Conservation (phyloP, 2,888 invertebrate genomes). For the Drosophila planitibia region DNA sequence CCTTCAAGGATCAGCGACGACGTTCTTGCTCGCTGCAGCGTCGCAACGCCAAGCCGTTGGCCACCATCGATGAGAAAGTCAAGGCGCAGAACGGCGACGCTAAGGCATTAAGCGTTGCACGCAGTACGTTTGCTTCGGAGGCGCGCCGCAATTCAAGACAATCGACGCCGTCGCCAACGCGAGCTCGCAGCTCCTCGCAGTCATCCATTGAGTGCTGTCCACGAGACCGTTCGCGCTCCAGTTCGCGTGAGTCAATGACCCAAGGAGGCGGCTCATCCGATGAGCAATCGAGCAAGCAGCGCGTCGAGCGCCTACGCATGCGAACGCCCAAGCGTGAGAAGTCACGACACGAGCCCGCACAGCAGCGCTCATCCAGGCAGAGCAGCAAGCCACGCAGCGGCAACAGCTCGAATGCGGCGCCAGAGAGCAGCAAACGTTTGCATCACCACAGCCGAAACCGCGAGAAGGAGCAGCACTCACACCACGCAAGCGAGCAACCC, state of each 20-base stretch:
- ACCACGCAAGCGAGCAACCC: conserved; percentile 48
- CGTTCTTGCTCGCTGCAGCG: conserved; percentile 79
- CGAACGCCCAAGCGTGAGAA: conserved; percentile 77
- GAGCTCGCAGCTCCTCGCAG: conserved; percentile 82
- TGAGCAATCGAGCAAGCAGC: conserved; percentile 64
- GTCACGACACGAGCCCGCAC: conserved; percentile 53
- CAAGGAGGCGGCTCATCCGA: conserved; percentile 80
- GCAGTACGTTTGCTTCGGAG: conserved; percentile 78
- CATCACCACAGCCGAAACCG: conserved; percentile 72
- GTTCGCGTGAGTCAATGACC: conserved; percentile 78
- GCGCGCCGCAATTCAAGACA: conserved; percentile 76
- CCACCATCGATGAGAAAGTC: conserved; percentile 84
- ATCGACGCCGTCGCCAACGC: conserved; percentile 71
- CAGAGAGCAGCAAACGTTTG: conserved; percentile 60
- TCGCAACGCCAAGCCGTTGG: conserved; percentile 82
- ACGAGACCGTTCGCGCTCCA: conserved; percentile 82
- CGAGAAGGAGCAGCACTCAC: conserved; percentile 38
- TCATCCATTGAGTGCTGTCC: conserved; percentile 83
- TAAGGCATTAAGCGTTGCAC: conserved; percentile 67
- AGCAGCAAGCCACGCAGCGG: conserved; percentile 56
- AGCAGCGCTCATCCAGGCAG: conserved; percentile 47
- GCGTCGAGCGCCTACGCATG: conserved; percentile 72
- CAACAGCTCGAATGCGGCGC: conserved; percentile 30
- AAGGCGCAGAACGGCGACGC: conserved; percentile 68
- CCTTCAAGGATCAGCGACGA: conserved; percentile 84